Evolutionary conservation across 2,888 invertebrate genomes (phyloP).

Genomic region (Odontomyia ornata): DNA sequence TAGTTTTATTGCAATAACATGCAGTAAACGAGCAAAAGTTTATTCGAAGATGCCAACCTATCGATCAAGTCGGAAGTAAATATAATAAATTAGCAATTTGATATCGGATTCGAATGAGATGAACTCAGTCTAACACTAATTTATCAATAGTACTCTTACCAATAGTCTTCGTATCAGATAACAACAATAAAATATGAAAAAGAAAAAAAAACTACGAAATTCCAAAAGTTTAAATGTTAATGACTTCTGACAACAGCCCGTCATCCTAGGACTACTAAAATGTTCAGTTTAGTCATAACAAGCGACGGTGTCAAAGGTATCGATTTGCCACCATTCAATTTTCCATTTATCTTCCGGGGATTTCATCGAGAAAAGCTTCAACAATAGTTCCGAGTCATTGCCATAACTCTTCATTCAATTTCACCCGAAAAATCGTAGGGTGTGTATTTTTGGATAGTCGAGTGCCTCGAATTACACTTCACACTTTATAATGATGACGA

Average conservation of each 20-base stretch:
- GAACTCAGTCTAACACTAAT: conserved; percentile 9
- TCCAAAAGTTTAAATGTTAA: conserved; percentile 43
- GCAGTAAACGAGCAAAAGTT: too few species aligned
- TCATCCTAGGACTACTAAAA: conserved; percentile 41
- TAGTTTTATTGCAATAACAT: too few species aligned
- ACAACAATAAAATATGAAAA: not conserved
- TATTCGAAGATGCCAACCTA: too few species aligned
- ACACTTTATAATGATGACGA: not conserved
- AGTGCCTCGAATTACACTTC: not conserved
- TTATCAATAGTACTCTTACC: not conserved
- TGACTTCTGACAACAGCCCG: conserved; percentile 47
- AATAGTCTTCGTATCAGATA: not conserved
- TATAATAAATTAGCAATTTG: conserved; percentile 30
- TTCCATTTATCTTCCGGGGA: conserved; percentile 46
- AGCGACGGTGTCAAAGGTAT: conserved; percentile 45
- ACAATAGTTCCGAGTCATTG: conserved; percentile 16
- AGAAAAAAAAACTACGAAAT: not conserved
- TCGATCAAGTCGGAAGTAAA: not conserved
- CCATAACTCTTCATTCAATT: conserved; percentile 26
- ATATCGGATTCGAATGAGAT: not conserved
- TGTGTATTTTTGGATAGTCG: not conserved
- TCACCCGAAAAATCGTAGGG: not conserved
- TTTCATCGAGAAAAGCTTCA: conserved; percentile 28
- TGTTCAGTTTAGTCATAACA: conserved; percentile 48
- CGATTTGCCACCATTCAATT: conserved; percentile 45